A percentile compares a stretch with the other conserved stretches of the same genome.
These are phyloP conservation scores for Champsocephalus esox DNA, from an alignment of 2,797 vertebrate species.

Conservation along the genomic window DNA sequence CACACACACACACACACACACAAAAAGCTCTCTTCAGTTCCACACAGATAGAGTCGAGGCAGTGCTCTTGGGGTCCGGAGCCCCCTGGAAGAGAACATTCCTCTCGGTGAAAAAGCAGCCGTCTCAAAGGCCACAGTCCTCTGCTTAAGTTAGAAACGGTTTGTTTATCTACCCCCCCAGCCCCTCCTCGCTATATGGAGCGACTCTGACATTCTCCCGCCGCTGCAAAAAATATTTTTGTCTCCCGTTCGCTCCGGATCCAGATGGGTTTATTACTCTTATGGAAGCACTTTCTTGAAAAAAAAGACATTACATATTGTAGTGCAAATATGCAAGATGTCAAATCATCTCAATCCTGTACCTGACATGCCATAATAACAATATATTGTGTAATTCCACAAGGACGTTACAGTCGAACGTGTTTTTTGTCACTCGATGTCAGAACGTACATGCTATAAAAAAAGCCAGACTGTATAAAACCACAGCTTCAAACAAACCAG, in stretches of 20 bases:
- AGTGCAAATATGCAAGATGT: conserved; percentile 63
- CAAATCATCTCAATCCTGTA: conserved; percentile 55
- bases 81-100: conserved; percentile 74
- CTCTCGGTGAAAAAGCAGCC: conserved; percentile 67
- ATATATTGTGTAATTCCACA: conserved; percentile 42
- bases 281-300: conserved; percentile 58
- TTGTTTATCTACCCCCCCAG: conserved; percentile 67
- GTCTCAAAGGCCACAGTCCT: conserved; percentile 57
- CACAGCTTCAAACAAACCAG: conserved; percentile 29
- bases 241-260: conserved; percentile 64
- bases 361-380: conserved; percentile 47
- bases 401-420: conserved; percentile 45
- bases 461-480: not conserved
- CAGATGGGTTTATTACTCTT: conserved; percentile 59
- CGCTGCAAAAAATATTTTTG: conserved; percentile 33
- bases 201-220: conserved; percentile 60
- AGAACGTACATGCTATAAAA: conserved; percentile 11
- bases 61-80: conserved; percentile 29
- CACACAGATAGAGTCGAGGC: conserved; percentile 50
- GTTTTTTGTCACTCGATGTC: conserved; percentile 31
- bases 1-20: too few relatives aligned
- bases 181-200: conserved; percentile 35
- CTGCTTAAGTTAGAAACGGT: conserved; percentile 66
- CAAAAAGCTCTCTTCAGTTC: conserved; percentile 57
- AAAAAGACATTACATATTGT: conserved; percentile 54